Percentiles rank a stretch among this genome's conserved stretches.
Evolutionary conservation across 2,113 vertebrate species (phyloP).

Genomic region (Hippocampus comes): DNA sequence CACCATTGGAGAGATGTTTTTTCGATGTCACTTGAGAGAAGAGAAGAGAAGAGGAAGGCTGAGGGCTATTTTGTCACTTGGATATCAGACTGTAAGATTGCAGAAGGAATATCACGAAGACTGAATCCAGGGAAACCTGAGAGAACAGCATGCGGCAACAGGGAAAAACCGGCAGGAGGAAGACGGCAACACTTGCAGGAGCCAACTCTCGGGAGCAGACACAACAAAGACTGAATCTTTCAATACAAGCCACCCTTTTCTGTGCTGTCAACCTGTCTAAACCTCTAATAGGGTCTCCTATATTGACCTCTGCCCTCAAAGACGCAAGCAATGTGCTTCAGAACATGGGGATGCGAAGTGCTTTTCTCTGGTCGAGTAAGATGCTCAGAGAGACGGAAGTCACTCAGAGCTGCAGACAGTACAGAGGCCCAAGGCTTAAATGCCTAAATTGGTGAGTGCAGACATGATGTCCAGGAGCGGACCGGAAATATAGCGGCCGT

Average conservation of each 20-base stretch:
- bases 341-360: slow-evolving; percentile 27
- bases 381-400: slow-evolving; percentile 41
- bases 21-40: slow-evolving; percentile 37
- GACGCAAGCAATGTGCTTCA: slow-evolving; percentile 3
- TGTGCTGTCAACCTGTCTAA: not conserved
- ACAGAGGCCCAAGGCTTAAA: slow-evolving; percentile 13
- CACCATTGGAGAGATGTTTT: slow-evolving; percentile 21
- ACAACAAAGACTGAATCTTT: not conserved
- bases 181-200: not conserved
- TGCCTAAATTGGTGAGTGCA: not conserved
- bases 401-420: slow-evolving; percentile 21
- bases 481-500: too few relatives aligned
- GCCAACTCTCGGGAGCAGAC: not conserved
- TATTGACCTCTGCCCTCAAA: slow-evolving; percentile 16
- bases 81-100: not conserved
- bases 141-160: not conserved
- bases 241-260: not conserved
- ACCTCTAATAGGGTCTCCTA: not conserved
- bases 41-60: not conserved
- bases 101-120: not conserved
- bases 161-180: not conserved
- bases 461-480: too few relatives aligned
- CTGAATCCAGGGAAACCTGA: not conserved
- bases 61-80: not conserved
- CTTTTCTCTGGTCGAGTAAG: slow-evolving; percentile 25